These are phyloP conservation scores for Gerris lacustris DNA, from an alignment of 2,888 invertebrate species.

Conservation along the genomic window DNA sequence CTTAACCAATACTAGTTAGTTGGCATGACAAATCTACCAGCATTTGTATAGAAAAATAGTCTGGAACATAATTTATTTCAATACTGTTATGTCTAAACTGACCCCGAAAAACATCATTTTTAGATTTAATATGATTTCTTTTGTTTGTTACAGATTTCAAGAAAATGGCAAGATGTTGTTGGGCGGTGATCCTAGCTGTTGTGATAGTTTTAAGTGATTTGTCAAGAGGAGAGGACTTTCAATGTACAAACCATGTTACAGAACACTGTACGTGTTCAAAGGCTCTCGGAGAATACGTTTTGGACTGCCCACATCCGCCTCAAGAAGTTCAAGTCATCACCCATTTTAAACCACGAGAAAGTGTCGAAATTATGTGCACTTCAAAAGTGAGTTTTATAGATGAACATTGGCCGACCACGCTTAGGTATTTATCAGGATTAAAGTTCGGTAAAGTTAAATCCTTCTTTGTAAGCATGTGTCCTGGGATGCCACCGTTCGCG, in stretches of 20 bases:
- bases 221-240: constrained; percentile 2
- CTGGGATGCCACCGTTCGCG: constrained; percentile 40
- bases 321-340: background rate
- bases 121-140: background rate
- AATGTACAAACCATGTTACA: constrained; percentile 6
- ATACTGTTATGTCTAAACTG: too few relatives aligned
- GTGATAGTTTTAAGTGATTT: background rate
- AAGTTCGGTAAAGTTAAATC: constrained; percentile 41
- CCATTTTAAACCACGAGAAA: background rate
- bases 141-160: background rate
- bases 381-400: constrained; percentile 10
- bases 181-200: background rate
- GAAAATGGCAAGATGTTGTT: background rate
- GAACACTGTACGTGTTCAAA: constrained; percentile 25
- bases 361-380: background rate
- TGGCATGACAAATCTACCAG: too few relatives aligned
- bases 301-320: constrained; percentile 20
- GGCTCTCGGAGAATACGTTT: constrained; percentile 20
- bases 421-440: constrained; percentile 26
- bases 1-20: too few relatives aligned
- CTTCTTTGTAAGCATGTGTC: constrained; percentile 45
- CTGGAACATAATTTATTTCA: too few relatives aligned
- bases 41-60: too few relatives aligned
- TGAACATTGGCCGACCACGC: constrained; percentile 15
- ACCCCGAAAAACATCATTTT: background rate